Evolutionary conservation across 2,113 vertebrate species (phyloP).

Genomic region (Saguinus midas): DNA sequence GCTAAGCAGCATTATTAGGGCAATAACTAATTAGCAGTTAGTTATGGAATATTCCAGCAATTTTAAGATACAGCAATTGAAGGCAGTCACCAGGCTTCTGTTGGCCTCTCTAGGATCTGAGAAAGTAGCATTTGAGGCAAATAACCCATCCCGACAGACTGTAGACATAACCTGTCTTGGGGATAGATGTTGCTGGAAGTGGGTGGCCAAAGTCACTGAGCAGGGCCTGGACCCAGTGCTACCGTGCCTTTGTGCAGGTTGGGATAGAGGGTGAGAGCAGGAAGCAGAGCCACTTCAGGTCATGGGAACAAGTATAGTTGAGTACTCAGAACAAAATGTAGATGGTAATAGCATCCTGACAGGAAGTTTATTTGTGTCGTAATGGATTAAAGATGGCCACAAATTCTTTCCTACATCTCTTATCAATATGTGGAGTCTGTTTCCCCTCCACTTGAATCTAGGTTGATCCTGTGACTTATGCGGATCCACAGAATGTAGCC

Average conservation of each 20-base stretch:
- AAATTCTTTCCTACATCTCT: not conserved
- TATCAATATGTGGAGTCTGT: not conserved
- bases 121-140: not conserved
- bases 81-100: not conserved
- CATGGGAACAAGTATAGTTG: not conserved
- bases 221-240: not conserved
- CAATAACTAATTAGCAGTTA: not conserved
- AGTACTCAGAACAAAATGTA: not conserved
- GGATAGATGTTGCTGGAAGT: not conserved
- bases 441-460: not conserved
- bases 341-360: not conserved
- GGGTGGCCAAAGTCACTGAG: not conserved
- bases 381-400: not conserved
- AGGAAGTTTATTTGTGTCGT: not conserved
- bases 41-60: not conserved
- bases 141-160: not conserved
- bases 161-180: not conserved
- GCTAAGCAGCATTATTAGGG: not conserved
- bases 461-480: not conserved
- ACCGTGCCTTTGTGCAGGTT: not conserved
- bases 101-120: not conserved
- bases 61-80: not conserved
- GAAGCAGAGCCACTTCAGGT: not conserved
- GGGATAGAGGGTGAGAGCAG: not conserved
- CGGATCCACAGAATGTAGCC: not conserved